Evolutionary conservation across 2,888 invertebrate genomes (phyloP), one percentile per base, ranked within the genome.

Genomic region (Panorpa germanica): DNA sequence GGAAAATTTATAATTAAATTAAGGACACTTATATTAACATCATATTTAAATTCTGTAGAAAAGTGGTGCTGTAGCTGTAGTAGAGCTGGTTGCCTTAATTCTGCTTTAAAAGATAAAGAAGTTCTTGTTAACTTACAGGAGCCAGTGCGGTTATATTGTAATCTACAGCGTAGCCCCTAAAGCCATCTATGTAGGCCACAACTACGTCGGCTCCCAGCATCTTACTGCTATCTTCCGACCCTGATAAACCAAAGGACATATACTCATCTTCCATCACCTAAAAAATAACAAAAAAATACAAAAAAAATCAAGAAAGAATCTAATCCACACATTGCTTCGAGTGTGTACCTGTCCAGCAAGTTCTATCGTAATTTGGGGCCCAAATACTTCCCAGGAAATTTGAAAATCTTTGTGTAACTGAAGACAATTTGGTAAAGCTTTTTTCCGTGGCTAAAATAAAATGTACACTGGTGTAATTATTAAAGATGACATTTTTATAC

Each of bases 381-480:
- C 88, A 52, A 86, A 86, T 15, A 86, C 73, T 50, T 88, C 86
- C 88, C 88, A 90, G 7, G 78, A 72, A 3, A 85, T 65, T 58
- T 83, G 82, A 38, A 73, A 59, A 48, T 80, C 69, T 48, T 74
- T 74, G 53, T 90, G 88, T 31, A 90, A 61, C 52, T 86, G 88
- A 27, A 72, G 55, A 47, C 90, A 90, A 50, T 82, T 77, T 26
- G 86, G 85, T 35, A 88, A 50, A 27, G 67, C 55, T 35, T 70
- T 63, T 43, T 70, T 65, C 38, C 65, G 64, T 1, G 63, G 61
- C 52, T 63, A 41, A 28, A 40, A 41, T n/a, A 10, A 32, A 31
- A 32, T 36, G 26, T 20, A 27, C 32, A 29, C 31, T 29, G 17
- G 10, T n/a, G 19, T 11, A 14, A 12, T 13, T 20, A 19, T 15